Conservation (phyloP, 2,888 invertebrate genomes). For the Leuctra nigra region DNA sequence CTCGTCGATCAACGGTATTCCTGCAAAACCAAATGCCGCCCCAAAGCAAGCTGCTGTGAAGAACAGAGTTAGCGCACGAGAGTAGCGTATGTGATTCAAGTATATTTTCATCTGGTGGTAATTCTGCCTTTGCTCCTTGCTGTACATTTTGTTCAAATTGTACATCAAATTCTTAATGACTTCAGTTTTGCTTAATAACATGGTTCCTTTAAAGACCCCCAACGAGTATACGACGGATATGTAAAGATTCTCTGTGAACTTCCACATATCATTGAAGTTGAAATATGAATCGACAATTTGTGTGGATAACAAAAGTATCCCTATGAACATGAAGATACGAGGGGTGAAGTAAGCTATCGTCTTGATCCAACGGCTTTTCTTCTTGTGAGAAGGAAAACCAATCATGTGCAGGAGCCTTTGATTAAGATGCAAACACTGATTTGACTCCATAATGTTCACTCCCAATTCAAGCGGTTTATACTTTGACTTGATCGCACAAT, state of each 20-base stretch:
- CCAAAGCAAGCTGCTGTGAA: neutral
- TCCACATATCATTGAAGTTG: neutral
- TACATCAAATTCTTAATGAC: neutral
- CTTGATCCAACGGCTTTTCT: too few relatives aligned
- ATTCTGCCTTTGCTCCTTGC: neutral
- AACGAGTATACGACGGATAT: neutral
- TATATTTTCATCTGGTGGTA: neutral
- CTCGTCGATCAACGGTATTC: neutral
- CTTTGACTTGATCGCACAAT: too few relatives aligned
- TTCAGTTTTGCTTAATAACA: neutral
- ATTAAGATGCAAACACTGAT: too few relatives aligned
- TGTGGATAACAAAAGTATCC: neutral
- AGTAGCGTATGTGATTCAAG: neutral
- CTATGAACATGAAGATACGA: neutral
- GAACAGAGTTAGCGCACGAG: neutral
- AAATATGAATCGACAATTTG: neutral
- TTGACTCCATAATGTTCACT: too few relatives aligned
- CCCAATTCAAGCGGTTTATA: too few relatives aligned
- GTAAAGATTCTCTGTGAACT: constrained; percentile 3
- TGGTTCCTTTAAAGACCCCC: neutral
- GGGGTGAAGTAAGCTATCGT: neutral
- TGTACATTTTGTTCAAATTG: neutral
- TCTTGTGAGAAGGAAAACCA: too few relatives aligned
- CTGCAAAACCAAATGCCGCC: neutral
- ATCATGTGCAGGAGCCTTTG: too few relatives aligned